Conservation (phyloP, 2,797 vertebrate species). For the Neoniphon sammara region DNA sequence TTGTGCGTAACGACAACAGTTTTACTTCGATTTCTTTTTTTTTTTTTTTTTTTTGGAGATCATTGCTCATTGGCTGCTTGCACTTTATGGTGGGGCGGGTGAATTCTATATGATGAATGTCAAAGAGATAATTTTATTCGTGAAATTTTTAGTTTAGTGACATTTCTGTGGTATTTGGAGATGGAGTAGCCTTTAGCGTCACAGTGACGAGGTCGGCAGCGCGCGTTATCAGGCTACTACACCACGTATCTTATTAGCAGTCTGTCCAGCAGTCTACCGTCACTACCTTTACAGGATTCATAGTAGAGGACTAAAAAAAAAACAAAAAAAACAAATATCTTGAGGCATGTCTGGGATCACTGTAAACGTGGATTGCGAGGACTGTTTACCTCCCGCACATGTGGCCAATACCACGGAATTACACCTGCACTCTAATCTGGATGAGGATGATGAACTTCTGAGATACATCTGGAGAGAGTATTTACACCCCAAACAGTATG, state of each 20-base stretch:
- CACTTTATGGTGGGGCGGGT: no score
- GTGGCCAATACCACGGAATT: conserved; percentile 83
- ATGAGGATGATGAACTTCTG: conserved; percentile 95
- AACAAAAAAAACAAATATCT: conserved; percentile 1
- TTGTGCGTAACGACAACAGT: no score
- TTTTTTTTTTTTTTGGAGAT: no score
- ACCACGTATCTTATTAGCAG: conserved; percentile 5
- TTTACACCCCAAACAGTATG: conserved; percentile 94
- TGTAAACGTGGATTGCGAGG: conserved; percentile 77
- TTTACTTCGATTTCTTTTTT: no score
- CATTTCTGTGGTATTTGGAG: background rate
- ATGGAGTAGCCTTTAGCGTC: conserved; percentile 33
- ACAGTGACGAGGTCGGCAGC: conserved; percentile 33
- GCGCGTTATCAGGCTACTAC: conserved; percentile 9
- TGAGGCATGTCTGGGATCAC: conserved; percentile 85
- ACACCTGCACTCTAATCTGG: conserved; percentile 73
- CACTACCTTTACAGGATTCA: conserved; percentile 23
- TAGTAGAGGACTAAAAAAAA: background rate
- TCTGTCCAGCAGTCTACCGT: conserved; percentile 25
- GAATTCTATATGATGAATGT: no score
- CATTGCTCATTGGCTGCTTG: no score
- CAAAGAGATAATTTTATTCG: no score
- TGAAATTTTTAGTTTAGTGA: no score
- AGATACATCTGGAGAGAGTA: conserved; percentile 96
- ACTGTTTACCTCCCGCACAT: conserved; percentile 78